Evolutionary conservation across 2,888 invertebrate genomes (phyloP), one percentile per base, ranked within the genome.

Genomic region (Nemoura dubitans): DNA sequence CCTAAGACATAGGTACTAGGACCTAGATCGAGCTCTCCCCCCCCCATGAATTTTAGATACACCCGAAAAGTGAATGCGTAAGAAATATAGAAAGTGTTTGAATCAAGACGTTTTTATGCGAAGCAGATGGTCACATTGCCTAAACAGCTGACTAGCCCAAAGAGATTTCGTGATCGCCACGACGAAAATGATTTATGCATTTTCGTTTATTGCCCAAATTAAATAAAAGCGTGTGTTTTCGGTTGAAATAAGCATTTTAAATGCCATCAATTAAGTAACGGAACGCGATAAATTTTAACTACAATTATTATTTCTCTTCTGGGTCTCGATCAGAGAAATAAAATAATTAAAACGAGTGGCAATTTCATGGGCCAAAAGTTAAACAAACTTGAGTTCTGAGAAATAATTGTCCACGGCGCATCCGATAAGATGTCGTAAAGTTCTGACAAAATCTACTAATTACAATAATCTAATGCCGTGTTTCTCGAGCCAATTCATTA

Each of bases 271-370:
- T 59, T 59, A 59, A 59, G 2, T 59, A 16, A 1, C 21, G 14
- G 3, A 59, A 59, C 10, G 36, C 36, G 36, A 36, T 59, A 16
- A 59, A 21, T 3, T 59, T 3, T 16, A 21, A 21, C 59, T 21
- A 59, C 59, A 59, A 59, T 59, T 59, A 59, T 21, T 59, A n/a
- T n/a, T n/a, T n/a, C n/a, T n/a, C n/a, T 59, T 59, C 59, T 59
- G 3, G 16, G 14, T 59, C 14, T 59, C 59, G 16, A 21, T 16
- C 21, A 59, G 14, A 59, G 14, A 21, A 59, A 21, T 21, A 2
- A 14, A 21, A 21, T 21, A 59, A 59, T 59, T 59, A 59, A 36
- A 59, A 21, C 21, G 14, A 36, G 59, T 10, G 21, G 21, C 59
- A 59, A 59, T 59, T 59, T 59, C 59, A 59, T 59, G 59, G 16